Percentiles rank a stretch among this genome's conserved stretches.
phyloP scores from a whole-genome alignment of 2,113 vertebrate genomes.

The Eudyptes chrysolophus region DNA sequence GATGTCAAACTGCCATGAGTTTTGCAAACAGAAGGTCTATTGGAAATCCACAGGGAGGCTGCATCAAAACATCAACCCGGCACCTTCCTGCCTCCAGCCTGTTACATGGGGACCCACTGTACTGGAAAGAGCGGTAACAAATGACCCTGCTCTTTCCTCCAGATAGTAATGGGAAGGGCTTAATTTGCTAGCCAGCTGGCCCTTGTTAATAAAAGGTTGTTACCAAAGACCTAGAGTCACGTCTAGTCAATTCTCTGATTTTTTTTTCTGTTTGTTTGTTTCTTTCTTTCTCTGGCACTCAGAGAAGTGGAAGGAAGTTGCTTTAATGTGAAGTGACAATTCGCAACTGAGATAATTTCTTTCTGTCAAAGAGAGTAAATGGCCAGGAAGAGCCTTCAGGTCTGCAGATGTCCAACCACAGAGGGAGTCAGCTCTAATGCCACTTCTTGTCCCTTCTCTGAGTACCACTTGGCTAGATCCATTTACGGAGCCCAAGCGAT shows the following conservation, averaged over 20 bases:
- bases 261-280: background rate
- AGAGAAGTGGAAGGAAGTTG: background rate
- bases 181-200: background rate
- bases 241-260: background rate
- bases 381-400: background rate
- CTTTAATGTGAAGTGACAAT: conserved; percentile 29
- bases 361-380: background rate
- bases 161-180: background rate
- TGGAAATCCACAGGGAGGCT: background rate
- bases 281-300: background rate
- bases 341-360: background rate
- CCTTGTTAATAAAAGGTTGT: background rate
- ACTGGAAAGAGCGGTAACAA: background rate
- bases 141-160: background rate
- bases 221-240: background rate
- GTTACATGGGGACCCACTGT: background rate
- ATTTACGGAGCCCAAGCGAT: background rate
- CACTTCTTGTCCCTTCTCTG: background rate
- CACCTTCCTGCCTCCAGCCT: background rate
- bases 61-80: background rate
- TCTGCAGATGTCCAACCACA: background rate
- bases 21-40: background rate
- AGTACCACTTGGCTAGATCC: background rate
- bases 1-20: background rate
- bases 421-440: background rate